These are phyloP conservation scores for Timema podura DNA, from an alignment of 2,888 invertebrate species.

Conservation along the genomic window DNA sequence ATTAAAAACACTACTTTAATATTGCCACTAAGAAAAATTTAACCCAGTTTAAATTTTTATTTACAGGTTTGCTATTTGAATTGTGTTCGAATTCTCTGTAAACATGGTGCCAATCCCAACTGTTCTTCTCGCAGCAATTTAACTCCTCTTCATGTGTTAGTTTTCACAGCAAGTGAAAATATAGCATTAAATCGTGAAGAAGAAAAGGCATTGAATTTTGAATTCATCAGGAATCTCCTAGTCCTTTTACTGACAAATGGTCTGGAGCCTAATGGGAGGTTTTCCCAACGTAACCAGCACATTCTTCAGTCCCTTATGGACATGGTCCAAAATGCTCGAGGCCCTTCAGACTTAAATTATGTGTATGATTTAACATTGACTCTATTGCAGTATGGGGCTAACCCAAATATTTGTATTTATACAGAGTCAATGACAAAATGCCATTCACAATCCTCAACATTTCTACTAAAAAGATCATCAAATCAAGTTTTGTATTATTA, in stretches of 20 bases:
- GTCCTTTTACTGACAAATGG: slow-evolving; percentile 61
- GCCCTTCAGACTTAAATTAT: slow-evolving; percentile 62
- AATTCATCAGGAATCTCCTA: slow-evolving; percentile 66
- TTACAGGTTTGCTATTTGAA: slow-evolving; percentile 64
- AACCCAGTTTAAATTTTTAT: slow-evolving; percentile 22
- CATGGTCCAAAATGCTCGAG: slow-evolving; percentile 62
- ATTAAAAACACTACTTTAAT: too few relatives aligned
- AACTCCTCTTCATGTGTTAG: slow-evolving; percentile 64
- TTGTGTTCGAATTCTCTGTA: slow-evolving; percentile 63
- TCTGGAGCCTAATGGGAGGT: slow-evolving; percentile 59
- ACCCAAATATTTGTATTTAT: slow-evolving; percentile 61
- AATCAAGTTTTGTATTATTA: slow-evolving; percentile 65
- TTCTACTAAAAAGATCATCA: slow-evolving; percentile 54
- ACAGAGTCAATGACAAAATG: slow-evolving; percentile 44
- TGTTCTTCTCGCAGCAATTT: slow-evolving; percentile 64
- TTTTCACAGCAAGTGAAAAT: slow-evolving; percentile 67
- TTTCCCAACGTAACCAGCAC: slow-evolving; percentile 60
- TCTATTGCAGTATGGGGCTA: slow-evolving; percentile 68
- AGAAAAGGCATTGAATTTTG: slow-evolving; percentile 63
- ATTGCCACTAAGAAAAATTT: too few relatives aligned
- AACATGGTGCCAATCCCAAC: slow-evolving; percentile 69
- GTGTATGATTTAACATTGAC: slow-evolving; percentile 66
- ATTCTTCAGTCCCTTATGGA: slow-evolving; percentile 66
- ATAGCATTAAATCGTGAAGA: slow-evolving; percentile 63
- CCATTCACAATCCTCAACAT: slow-evolving; percentile 50